Base-by-base conservation (phyloP, 2,888 invertebrate species). In the Ennomos fuscantarius region DNA sequence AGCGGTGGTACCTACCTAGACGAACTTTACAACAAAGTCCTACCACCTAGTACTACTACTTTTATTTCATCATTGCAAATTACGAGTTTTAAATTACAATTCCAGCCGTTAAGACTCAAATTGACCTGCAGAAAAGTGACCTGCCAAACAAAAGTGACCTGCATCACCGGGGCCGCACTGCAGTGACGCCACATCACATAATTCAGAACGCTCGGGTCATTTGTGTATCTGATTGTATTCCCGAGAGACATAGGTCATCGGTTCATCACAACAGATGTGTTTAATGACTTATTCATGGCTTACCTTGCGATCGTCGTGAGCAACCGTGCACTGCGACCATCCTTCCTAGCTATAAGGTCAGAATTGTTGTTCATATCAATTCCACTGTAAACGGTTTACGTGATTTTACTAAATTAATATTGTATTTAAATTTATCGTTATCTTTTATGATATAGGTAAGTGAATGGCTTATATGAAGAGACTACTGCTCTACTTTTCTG, bases 201-300 rank as follows among this genome's bases (percentile, higher is more conserved):
- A 48, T 54, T 66, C 52, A 59, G 60, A 62, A 54, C 55, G 53
- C 57, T 65, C 65, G 68, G 65, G 65, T 63, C 70, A 64, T 73
- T 67, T 63, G 64, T 72, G 59, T 63, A 63, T 63, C 55, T 67
- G 72, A 69, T 72, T 71, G 73, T 79, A 74, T 72, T 76, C 74
- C 63, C 69, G 77, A 76, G 74, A 79, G 80, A 79, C 84, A 74
- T 73, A 78, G 85, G 83, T 82, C 85, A 75, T 52, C 72, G 69
- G 84, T 77, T 78, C 83, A 83, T 73, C 74, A 70, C 60, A 60
- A 65, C 68, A 74, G 77, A 78, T 81, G 76, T 77, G 74, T 81
- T 83, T 80, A 85, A 85, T 84, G 84, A 84, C 82, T 84, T 83
- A 84, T 84, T 84, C 85, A 85, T 80, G 82, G 75, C 66, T 68